Evolutionary conservation across 2,113 vertebrate species (phyloP), one percentile per base, ranked within the genome.

Genomic region (Anguilla japonica): DNA sequence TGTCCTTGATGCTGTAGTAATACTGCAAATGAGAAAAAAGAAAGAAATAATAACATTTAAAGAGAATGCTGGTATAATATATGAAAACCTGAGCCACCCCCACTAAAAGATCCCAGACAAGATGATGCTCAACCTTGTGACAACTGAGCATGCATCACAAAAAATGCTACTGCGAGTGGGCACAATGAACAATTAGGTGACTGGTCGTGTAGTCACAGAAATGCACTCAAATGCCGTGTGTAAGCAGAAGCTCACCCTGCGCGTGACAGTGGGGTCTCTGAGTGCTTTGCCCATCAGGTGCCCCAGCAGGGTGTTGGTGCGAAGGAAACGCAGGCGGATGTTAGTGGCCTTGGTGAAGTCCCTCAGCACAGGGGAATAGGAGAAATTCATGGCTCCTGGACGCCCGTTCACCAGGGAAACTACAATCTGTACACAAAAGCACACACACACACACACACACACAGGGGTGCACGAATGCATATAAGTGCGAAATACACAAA

Each of bases 1-100:
- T 97, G 87, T 99, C 98, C 91, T 99, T 99, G 93, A 99, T 98
- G 82, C 98, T 99, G 95, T 99, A 99, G 92, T 98, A 99, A 87
- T 99, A 99, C 98, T 99, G 16, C 20, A 87, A 22, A 4, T 57
- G 4, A 83, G 16, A 81, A 60, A 84, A 16, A 15, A 43, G 41
- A 20, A 29, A 34, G 34, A 34, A 1, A 75, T 34, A 34, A 75
- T 26, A 75, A 13, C n/a, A n/a, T 22, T 13, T 8, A 2, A 71
- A 71, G 63, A 75, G 9, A 67, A 53, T 53, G 7, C 50, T 67
- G 60, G 20, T 8, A 26, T 20, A 67, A 67, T 22, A 67, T 3
- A 67, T 2, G 0, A 67, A 6, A 67, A 67, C 18, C 60, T 60
- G 4, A 67, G 18, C 60, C 60, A 67, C 20, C 60, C 22, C 60